Evolutionary conservation across 2,888 invertebrate genomes (phyloP), one percentile per base, ranked within the genome.

Genomic region (Cerastoderma edule): DNA sequence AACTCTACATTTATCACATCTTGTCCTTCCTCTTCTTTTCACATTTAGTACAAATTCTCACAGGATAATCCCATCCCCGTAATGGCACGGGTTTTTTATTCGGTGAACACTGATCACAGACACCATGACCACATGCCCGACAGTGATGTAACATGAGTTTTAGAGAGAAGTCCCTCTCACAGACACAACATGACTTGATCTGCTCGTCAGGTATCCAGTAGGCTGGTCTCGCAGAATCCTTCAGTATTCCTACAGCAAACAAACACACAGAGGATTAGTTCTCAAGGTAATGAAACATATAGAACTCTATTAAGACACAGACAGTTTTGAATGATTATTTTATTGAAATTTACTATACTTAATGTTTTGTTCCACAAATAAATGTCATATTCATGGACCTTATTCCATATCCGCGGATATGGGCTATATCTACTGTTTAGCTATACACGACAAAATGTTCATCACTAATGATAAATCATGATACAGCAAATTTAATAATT

Each of bases 181-280:
- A 97, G 16, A 95, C 94, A 77, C 93, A 93, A 90, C 97, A 97
- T 69, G 93, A 92, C 27, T 93, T 94, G 66, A 96, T 95, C 87
- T 96, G 95, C 5, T 94, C 94, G 91, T 97, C 96, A 0, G 96
- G 96, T 39, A 95, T 94, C 97, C 97, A 97, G 91, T 97, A 97
- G 0, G 95, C 93, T 0, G 96, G 96, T 48, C 96, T 93, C 5
- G 95, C 96, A 4, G 95, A 94, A 83, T 96, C 96, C 91, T 96
- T 96, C 60, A 97, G 70, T 71, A 91, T 82, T 28, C 87, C 91
- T 91, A 70, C 0, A n/a, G n/a, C n/a, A n/a, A n/a, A n/a, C n/a
- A n/a, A n/a, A n/a, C n/a, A n/a, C n/a, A n/a, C n/a, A n/a, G n/a
- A n/a, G n/a, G n/a, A n/a, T n/a, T n/a, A n/a, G n/a, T n/a, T n/a